These are phyloP conservation scores for Automeris io DNA, from an alignment of 2,888 invertebrate genomes.

Conservation along the genomic window DNA sequence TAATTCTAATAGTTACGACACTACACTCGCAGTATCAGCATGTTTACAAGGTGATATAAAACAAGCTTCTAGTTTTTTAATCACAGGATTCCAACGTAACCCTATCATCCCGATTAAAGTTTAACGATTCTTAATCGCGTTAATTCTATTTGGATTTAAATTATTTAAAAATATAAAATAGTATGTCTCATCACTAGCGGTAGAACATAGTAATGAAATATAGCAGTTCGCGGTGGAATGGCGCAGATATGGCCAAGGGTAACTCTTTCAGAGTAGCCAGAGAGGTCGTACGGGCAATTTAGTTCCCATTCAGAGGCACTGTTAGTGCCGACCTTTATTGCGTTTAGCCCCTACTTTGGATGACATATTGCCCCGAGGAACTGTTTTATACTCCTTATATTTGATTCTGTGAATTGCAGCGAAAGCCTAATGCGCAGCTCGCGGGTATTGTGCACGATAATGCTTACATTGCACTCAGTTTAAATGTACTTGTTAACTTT, in stretches of 20 bases:
- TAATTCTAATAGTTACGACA: too few species aligned
- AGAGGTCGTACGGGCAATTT: constrained; percentile 69
- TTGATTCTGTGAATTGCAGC: constrained; percentile 4
- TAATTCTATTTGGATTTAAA: too few species aligned
- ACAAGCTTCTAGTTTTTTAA: too few species aligned
- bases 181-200: constrained; percentile 18
- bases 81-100: too few species aligned
- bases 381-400: constrained; percentile 7
- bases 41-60: too few species aligned
- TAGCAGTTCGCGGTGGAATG: constrained; percentile 24
- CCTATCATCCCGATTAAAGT: too few species aligned
- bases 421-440: background rate
- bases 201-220: constrained; percentile 10
- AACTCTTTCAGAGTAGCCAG: constrained; percentile 40
- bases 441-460: too few species aligned
- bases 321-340: constrained; percentile 63
- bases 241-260: constrained; percentile 31
- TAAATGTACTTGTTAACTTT: too few species aligned
- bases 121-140: too few species aligned
- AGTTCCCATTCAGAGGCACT: constrained; percentile 63
- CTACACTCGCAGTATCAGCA: too few species aligned
- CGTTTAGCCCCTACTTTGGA: constrained; percentile 16
- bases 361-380: constrained; percentile 19
- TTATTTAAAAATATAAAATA: too few species aligned
- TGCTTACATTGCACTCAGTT: too few species aligned